phyloP scores from a whole-genome alignment of 2,113 vertebrate species.

The Hippolais icterina region DNA sequence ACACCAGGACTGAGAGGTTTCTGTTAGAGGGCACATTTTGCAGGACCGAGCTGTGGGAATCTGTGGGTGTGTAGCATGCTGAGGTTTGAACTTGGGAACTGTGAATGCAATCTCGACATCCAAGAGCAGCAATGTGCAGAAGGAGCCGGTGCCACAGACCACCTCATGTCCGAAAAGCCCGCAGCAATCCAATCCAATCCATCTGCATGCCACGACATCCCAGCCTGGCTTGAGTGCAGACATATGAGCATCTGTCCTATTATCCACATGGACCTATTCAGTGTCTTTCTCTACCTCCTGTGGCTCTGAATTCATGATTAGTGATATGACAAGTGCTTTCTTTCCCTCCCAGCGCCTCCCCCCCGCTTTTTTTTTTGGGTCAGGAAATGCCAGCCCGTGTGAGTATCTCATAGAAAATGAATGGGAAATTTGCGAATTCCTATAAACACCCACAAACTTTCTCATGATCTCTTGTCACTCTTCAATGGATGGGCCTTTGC shows the following conservation, averaged over 20 bases:
- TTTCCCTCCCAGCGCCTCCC: background rate
- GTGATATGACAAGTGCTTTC: background rate
- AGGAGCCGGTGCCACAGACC: constrained; percentile 21
- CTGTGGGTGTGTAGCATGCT: constrained; percentile 8
- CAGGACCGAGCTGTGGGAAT: constrained; percentile 40
- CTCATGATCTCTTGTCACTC: constrained; percentile 50
- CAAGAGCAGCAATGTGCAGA: background rate
- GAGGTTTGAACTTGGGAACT: constrained; percentile 36
- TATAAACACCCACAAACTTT: constrained; percentile 58
- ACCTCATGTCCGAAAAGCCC: constrained; percentile 6
- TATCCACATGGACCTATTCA: background rate
- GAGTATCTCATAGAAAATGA: constrained; percentile 25
- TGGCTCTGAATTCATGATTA: background rate
- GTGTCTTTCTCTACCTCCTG: background rate
- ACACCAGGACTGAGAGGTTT: background rate
- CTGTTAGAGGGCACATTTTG: background rate
- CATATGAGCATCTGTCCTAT: background rate
- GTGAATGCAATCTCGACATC: background rate
- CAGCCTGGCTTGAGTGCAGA: background rate
- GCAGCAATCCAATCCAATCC: background rate
- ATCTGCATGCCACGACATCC: background rate
- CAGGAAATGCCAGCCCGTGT: constrained; percentile 48
- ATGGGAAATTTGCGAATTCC: constrained; percentile 52
- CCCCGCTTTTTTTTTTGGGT: background rate
- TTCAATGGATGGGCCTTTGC: constrained; percentile 20